Conservation (phyloP, 2,797 vertebrate species). For the Sebastiscus tertius region DNA sequence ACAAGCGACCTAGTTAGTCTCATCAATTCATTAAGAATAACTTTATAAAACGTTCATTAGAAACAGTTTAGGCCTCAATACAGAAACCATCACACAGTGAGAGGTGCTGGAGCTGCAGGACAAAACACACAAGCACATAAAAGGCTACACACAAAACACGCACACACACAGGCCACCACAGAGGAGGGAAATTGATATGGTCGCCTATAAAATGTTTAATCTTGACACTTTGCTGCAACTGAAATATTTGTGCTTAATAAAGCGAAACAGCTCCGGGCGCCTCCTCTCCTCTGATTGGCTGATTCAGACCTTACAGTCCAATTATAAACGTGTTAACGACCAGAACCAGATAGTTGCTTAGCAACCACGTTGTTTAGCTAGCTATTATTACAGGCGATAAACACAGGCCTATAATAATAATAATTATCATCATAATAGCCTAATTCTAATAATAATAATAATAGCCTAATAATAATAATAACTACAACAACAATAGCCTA, state of each 20-base stretch:
- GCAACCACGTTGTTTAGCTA: conserved; percentile 20
- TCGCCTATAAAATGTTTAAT: background rate
- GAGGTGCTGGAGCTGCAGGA: background rate
- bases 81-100: background rate
- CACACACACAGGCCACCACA: background rate
- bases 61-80: background rate
- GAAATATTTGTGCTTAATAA: background rate
- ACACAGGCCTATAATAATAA: background rate
- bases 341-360: conserved; percentile 10
- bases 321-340: background rate
- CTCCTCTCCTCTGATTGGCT: conserved; percentile 6
- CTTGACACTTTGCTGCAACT: background rate
- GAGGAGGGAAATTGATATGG: background rate
- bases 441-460: background rate
- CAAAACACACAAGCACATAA: background rate
- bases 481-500: background rate
- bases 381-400: background rate
- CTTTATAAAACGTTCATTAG: background rate
- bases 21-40: background rate
- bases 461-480: background rate
- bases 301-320: background rate
- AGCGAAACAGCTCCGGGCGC: background rate
- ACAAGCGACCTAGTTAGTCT: background rate
- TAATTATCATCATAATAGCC: background rate
- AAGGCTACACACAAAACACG: too few relatives aligned